Conservation (phyloP, 1,140 invertebrate genomes). For the Bombus confusus region DNA sequence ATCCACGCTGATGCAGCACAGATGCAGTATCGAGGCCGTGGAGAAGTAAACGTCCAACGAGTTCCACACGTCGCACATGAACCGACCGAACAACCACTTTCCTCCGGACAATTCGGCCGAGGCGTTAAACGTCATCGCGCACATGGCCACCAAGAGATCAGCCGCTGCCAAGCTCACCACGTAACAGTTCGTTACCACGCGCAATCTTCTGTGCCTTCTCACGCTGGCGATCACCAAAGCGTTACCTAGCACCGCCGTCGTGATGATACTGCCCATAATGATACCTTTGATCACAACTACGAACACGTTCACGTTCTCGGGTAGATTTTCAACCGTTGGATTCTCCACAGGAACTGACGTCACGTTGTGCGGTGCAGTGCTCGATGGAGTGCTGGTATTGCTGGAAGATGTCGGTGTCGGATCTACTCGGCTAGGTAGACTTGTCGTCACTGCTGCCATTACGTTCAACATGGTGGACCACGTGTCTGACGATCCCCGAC, state of each 20-base stretch:
- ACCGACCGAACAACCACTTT: conserved; percentile 93
- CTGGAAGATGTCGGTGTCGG: conserved; percentile 60
- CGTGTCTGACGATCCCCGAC: background rate
- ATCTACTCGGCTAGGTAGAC: conserved; percentile 71
- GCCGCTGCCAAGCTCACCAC: conserved; percentile 96
- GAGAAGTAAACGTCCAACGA: conserved; percentile 98
- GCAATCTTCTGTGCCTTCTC: conserved; percentile 90
- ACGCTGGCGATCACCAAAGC: conserved; percentile 92
- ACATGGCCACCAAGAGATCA: conserved; percentile 94
- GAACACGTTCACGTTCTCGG: conserved; percentile 78
- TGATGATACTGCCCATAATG: conserved; percentile 92
- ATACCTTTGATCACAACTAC: conserved; percentile 87
- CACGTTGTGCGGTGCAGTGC: conserved; percentile 65
- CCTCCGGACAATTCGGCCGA: conserved; percentile 90
- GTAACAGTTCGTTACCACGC: conserved; percentile 96
- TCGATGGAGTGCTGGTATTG: conserved; percentile 49
- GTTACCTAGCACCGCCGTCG: conserved; percentile 94
- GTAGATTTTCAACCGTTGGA: conserved; percentile 76
- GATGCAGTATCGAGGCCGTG: conserved; percentile 95
- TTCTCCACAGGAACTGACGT: conserved; percentile 74
- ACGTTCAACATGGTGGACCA: conserved; percentile 76
- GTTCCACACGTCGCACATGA: conserved; percentile 97
- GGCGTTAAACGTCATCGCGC: conserved; percentile 97
- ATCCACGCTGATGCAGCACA: conserved; percentile 97
- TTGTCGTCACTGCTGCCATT: conserved; percentile 77